These are phyloP conservation scores for Stenoptilia bipunctidactyla DNA, from an alignment of 2,888 invertebrate genomes.

Conservation along the genomic window DNA sequence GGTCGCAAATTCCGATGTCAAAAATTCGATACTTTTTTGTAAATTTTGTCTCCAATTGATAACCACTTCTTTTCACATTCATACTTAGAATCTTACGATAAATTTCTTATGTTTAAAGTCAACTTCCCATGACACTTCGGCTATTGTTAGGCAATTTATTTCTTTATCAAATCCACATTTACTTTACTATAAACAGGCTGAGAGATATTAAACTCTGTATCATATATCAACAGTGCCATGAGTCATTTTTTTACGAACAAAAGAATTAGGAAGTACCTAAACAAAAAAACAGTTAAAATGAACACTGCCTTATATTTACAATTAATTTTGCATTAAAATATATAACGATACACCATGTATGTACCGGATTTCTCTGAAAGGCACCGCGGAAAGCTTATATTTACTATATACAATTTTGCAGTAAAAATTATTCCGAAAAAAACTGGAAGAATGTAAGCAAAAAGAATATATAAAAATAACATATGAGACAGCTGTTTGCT, in stretches of 20 bases:
- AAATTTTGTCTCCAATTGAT: neutral
- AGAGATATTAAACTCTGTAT: neutral
- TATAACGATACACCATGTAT: conserved; percentile 32
- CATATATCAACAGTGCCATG: conserved; percentile 17
- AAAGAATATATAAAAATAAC: conserved; percentile 22
- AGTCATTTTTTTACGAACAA: conserved; percentile 21
- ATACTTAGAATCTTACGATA: too few relatives aligned
- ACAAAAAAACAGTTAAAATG: conserved; percentile 61
- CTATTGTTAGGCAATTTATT: neutral
- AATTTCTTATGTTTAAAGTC: neutral
- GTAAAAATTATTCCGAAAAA: conserved; percentile 10
- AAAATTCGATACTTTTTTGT: neutral
- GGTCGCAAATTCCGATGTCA: neutral
- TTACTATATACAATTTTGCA: conserved; percentile 41
- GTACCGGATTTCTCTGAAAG: conserved; percentile 26
- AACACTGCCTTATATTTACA: conserved; percentile 63
- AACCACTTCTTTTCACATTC: neutral
- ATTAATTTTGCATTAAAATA: conserved; percentile 38
- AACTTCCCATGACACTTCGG: neutral
- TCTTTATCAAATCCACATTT: neutral
- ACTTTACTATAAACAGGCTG: neutral
- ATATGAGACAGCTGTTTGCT: conserved; percentile 20
- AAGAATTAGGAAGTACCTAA: conserved; percentile 41
- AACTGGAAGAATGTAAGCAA: conserved; percentile 5
- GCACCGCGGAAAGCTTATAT: conserved; percentile 18